Evolutionary conservation across 2,113 vertebrate species (phyloP), one percentile per base, ranked within the genome.

Genomic region (Nothobranchius kuhntae): DNA sequence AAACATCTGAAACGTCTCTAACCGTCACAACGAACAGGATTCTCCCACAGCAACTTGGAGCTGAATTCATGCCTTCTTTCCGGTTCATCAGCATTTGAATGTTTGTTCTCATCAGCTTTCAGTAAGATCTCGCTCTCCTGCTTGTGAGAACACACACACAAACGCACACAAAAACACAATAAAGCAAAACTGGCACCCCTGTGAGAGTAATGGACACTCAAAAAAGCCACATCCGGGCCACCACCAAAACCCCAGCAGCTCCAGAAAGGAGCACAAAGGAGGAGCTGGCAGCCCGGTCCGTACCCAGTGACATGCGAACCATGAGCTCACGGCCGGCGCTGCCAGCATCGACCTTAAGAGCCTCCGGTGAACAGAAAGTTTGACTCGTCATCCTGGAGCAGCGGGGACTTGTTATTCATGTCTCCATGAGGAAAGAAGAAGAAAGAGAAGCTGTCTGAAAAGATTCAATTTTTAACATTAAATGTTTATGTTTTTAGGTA

Each of bases 51-150:
- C 17, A 36, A 38, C 47, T 14, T 46, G 52, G 53, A 63, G 57
- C 47, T 13, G 3, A 73, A 68, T n/a, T 45, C 24, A 65, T 54
- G 57, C 54, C 46, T 75, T 72, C 65, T 81, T 80, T 86, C 79
- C 59, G 62, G 80, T 84, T 87, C 79, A 91, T 85, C 86, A 86
- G 80, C 86, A 89, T 89, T 61, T 85, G 68, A 89, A 87, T 86
- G 85, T 82, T 87, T 50, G 44, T 75, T 76, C 75, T 80, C 81
- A 75, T 75, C 54, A 66, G 2, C 56, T 86, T 79, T 68, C 69
- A 80, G 52, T 21, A 76, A 50, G 48, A 58, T 70, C 55, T 57
- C 48, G 0, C 44, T 47, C 53, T 58, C 38, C 53, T 9, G 40
- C 68, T 50, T 9, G 30, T 62, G 69, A 38, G 40, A 53, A 57